Percentiles rank a stretch among this genome's conserved stretches.
These are phyloP conservation scores for Epiblema foenella DNA, from an alignment of 2,888 invertebrate species.

Conservation along the genomic window DNA sequence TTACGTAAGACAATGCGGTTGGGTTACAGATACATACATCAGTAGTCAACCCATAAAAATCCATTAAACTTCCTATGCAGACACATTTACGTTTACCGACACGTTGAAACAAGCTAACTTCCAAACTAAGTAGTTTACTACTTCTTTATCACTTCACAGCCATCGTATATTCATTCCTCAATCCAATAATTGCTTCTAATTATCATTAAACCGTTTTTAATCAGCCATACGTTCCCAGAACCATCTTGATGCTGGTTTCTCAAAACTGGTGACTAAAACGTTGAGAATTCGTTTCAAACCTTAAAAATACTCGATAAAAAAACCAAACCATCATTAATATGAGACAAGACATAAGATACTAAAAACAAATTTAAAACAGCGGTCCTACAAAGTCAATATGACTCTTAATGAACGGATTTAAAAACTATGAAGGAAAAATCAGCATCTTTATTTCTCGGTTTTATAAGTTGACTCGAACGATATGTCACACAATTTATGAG, in stretches of 20 bases:
- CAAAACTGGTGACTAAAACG: constrained; percentile 47
- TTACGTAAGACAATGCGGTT: too few relatives aligned
- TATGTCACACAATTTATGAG: constrained; percentile 45
- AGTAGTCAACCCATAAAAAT: too few relatives aligned
- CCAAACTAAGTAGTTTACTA: too few relatives aligned
- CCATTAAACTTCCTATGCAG: too few relatives aligned
- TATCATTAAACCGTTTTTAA: constrained; percentile 29
- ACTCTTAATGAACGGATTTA: constrained; percentile 27
- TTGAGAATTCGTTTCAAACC: constrained; percentile 46
- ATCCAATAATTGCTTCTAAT: constrained; percentile 23
- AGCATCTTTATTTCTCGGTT: constrained; percentile 16
- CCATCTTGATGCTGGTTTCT: constrained; percentile 46
- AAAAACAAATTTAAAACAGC: constrained; percentile 15
- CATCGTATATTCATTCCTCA: constrained; percentile 9
- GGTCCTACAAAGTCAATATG: background rate
- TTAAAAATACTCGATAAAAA: constrained; percentile 43
- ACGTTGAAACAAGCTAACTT: background rate
- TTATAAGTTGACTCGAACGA: constrained; percentile 40
- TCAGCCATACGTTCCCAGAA: constrained; percentile 30
- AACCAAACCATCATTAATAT: constrained; percentile 43
- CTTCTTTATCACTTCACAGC: too few relatives aligned
- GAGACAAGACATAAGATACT: constrained; percentile 43
- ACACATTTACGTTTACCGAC: too few relatives aligned
- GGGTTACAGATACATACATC: too few relatives aligned
- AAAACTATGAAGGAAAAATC: background rate